These are phyloP conservation scores for Strix aluco DNA, from an alignment of 2,113 vertebrate species.

Conservation along the genomic window DNA sequence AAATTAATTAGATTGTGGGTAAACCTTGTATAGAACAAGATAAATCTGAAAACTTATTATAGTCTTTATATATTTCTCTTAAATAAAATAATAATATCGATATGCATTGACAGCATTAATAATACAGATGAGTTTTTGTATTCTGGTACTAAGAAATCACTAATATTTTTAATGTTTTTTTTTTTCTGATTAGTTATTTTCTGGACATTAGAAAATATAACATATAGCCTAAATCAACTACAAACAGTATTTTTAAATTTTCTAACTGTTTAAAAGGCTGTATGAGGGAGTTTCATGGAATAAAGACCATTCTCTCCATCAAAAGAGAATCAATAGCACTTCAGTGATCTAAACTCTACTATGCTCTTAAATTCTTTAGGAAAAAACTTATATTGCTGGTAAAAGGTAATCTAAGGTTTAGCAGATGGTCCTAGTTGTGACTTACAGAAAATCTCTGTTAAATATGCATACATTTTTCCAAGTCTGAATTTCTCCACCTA, in stretches of 20 bases:
- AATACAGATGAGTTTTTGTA: not conserved
- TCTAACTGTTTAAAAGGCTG: not conserved
- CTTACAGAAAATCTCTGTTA: not conserved
- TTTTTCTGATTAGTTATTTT: not conserved
- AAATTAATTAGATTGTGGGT: not conserved
- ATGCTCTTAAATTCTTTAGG: not conserved
- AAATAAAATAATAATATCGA: not conserved
- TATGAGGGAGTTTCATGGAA: not conserved
- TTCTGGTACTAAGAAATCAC: not conserved
- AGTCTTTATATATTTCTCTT: not conserved
- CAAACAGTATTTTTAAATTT: not conserved
- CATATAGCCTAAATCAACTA: not conserved
- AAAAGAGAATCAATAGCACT: not conserved
- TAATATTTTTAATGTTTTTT: not conserved
- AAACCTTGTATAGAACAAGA: not conserved
- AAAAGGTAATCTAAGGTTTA: not conserved
- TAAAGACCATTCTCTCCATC: not conserved
- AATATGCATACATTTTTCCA: not conserved
- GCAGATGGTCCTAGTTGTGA: not conserved
- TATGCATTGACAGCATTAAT: not conserved
- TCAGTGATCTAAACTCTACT: not conserved
- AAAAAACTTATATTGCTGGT: not conserved
- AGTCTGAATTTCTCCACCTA: not conserved
- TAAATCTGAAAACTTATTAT: not conserved
- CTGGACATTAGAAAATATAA: not conserved